phyloP scores from a whole-genome alignment of 2,113 vertebrate genomes.

The Epinephelus moara region DNA sequence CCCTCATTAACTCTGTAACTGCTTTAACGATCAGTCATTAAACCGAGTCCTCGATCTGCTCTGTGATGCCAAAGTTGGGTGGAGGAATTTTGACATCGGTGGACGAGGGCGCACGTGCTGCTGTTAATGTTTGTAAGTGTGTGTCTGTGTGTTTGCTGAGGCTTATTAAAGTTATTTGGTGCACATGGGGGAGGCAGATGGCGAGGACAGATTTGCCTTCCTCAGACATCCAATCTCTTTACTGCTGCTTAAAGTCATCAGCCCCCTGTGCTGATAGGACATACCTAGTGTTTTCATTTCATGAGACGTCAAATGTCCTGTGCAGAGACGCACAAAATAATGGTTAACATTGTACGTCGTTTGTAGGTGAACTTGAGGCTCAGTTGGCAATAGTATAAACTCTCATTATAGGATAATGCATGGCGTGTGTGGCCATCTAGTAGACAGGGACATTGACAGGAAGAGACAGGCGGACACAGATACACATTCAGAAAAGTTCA shows the following conservation, averaged over 20 bases:
- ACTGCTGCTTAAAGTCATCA: constrained; percentile 50
- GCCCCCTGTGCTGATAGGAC: constrained; percentile 25
- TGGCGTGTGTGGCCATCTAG: neutral
- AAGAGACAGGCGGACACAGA: constrained; percentile 49
- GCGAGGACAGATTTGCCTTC: constrained; percentile 70
- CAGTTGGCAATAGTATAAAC: neutral
- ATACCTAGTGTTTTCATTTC: constrained; percentile 13
- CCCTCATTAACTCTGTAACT: constrained; percentile 52
- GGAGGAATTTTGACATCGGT: constrained; percentile 16
- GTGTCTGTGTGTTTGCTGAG: constrained; percentile 60
- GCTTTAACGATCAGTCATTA: constrained; percentile 42
- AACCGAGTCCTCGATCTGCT: constrained; percentile 10
- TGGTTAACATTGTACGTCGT: constrained; percentile 9
- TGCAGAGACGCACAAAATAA: constrained; percentile 30
- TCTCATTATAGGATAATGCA: constrained; percentile 13
- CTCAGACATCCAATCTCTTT: constrained; percentile 56
- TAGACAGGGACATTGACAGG: constrained; percentile 18
- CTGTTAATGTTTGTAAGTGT: constrained; percentile 54
- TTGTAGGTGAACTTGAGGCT: neutral
- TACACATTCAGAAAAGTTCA: constrained; percentile 59
- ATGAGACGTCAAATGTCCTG: neutral
- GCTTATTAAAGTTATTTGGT: constrained; percentile 67
- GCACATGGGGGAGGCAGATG: constrained; percentile 76
- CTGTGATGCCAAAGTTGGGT: neutral
- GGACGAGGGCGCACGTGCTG: neutral